phyloP scores from a whole-genome alignment of 2,113 vertebrate species.

The Thalassarche chlororhynchos region DNA sequence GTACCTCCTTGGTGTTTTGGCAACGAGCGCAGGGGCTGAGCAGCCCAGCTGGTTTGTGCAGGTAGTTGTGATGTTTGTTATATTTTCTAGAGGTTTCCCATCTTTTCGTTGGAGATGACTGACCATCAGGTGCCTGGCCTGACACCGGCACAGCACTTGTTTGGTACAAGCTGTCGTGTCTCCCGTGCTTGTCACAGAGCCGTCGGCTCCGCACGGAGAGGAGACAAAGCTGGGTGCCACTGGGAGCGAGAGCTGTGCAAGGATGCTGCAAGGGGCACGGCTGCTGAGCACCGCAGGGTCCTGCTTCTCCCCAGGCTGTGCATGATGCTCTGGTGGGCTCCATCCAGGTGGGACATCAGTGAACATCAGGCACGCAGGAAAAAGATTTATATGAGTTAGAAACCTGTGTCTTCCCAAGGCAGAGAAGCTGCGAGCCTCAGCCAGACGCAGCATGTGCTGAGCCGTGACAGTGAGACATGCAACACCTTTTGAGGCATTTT shows the following conservation, averaged over 20 bases:
- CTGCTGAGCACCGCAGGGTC: neutral
- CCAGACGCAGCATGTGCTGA: fast-evolving
- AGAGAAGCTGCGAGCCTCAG: neutral
- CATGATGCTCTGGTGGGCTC: neutral
- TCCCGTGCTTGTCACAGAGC: fast-evolving
- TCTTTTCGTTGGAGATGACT: neutral
- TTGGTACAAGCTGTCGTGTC: neutral
- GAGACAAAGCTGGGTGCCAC: fast-evolving
- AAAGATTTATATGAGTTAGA: neutral
- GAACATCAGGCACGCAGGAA: neutral
- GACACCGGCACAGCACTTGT: neutral
- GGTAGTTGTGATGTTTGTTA: neutral
- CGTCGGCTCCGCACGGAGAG: fast-evolving
- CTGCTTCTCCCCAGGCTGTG: neutral
- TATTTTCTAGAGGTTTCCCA: neutral
- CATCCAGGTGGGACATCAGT: neutral
- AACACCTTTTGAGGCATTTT: neutral
- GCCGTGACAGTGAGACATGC: fast-evolving
- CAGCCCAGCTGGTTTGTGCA: neutral
- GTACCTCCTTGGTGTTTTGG: neutral
- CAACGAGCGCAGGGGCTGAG: fast-evolving
- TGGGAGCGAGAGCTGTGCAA: neutral
- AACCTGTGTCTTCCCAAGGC: neutral
- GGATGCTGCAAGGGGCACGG: neutral
- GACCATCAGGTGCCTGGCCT: neutral